These are phyloP conservation scores for Heloderma charlesbogerti DNA, from an alignment of 2,113 vertebrate genomes.

Conservation along the genomic window DNA sequence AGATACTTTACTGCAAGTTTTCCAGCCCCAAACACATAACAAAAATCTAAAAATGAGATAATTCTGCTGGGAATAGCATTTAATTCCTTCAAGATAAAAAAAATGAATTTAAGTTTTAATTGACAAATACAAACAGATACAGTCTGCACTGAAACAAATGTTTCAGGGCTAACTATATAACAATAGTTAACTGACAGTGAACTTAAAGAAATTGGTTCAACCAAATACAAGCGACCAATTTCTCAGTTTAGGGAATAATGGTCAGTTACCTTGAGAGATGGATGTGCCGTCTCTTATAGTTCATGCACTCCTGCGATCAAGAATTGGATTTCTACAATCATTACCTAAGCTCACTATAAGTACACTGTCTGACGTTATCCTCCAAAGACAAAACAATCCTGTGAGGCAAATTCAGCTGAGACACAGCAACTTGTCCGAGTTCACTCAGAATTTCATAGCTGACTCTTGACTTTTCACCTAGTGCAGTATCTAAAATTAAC, in stretches of 20 bases:
- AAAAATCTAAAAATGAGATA: background rate
- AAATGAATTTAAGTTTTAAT: background rate
- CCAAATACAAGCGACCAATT: background rate
- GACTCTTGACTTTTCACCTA: no score
- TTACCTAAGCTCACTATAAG: background rate
- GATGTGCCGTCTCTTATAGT: background rate
- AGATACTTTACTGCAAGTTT: background rate
- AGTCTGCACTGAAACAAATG: background rate
- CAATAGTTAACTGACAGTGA: background rate
- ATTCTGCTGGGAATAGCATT: background rate
- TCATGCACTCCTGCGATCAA: background rate
- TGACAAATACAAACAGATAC: background rate
- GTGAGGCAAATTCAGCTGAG: background rate
- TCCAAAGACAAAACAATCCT: background rate
- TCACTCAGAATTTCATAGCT: background rate
- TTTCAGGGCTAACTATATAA: background rate
- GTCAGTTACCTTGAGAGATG: background rate
- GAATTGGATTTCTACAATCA: background rate
- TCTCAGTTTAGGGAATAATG: background rate
- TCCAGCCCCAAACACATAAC: background rate
- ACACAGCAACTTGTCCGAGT: background rate
- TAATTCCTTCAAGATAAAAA: background rate
- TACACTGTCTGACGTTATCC: background rate
- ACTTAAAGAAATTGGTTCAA: background rate
- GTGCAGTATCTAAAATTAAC: background rate